phyloP scores from a whole-genome alignment of 2,113 vertebrate genomes.

The Phyllostomus hastatus region DNA sequence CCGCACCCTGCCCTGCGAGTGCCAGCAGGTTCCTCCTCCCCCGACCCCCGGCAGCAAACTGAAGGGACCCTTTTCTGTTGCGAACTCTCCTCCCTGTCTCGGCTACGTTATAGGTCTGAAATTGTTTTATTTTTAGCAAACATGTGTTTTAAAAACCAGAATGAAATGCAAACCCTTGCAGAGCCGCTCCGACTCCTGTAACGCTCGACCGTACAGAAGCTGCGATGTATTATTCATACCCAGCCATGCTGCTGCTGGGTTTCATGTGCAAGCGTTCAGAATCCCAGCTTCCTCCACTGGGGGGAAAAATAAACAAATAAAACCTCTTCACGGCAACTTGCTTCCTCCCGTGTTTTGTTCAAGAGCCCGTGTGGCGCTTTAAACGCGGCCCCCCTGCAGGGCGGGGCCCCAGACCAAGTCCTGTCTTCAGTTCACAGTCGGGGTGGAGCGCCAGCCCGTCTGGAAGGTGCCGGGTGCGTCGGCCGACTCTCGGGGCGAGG shows the following conservation, averaged over 20 bases:
- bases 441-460: not conserved
- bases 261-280: constrained; percentile 58
- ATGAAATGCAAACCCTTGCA: constrained; percentile 72
- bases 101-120: constrained; percentile 38
- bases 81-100: constrained; percentile 46
- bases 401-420: not conserved
- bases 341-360: constrained; percentile 26
- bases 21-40: not conserved
- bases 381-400: not conserved
- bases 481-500: not conserved
- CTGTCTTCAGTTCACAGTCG: not conserved
- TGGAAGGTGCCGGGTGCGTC: not conserved
- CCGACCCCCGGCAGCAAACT: not conserved
- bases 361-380: not conserved
- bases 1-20: not conserved
- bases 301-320: not conserved
- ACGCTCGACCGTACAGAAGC: constrained; percentile 62
- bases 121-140: constrained; percentile 72
- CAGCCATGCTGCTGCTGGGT: constrained; percentile 59
- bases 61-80: constrained; percentile 41
- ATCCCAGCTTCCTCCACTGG: constrained; percentile 47
- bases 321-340: not conserved
- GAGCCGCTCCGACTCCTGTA: constrained; percentile 58
- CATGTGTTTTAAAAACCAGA: constrained; percentile 42
- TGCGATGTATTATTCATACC: constrained; percentile 69